These are phyloP conservation scores for Torymus texanus DNA, from an alignment of 2,888 invertebrate genomes.

Conservation along the genomic window DNA sequence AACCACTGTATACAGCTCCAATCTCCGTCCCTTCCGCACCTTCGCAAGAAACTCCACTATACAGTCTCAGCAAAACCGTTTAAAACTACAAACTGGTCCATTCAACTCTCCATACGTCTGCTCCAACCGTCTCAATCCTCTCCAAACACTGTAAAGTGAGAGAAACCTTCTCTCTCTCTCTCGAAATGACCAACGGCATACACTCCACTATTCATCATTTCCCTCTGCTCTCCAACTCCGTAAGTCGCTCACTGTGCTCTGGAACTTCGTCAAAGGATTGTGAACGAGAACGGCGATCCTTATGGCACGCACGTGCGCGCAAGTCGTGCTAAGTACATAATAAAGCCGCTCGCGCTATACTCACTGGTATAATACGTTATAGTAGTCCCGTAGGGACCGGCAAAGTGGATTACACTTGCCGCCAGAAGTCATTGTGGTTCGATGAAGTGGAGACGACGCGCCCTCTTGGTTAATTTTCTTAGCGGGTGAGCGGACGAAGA, in stretches of 20 bases:
- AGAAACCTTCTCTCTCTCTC: too few species aligned
- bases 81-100: too few species aligned
- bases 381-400: constrained; percentile 10
- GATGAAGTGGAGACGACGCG: constrained; percentile 44
- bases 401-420: constrained; percentile 54
- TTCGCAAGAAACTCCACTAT: too few species aligned
- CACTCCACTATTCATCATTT: too few species aligned
- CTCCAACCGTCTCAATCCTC: too few species aligned
- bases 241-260: background rate
- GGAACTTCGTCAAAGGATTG: background rate
- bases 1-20: too few species aligned
- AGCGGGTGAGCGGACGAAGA: background rate
- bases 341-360: background rate
- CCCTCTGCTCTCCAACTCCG: background rate
- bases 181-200: too few species aligned
- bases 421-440: constrained; percentile 55
- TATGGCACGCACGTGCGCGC: constrained; percentile 1
- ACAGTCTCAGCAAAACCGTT: too few species aligned
- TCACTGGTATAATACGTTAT: background rate
- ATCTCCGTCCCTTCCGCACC: too few species aligned
- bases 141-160: too few species aligned
- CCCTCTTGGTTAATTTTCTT: constrained; percentile 30
- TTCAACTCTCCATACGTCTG: too few species aligned
- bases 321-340: constrained; percentile 32
- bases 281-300: background rate